Conservation (phyloP, 2,888 invertebrate genomes). For the Ophonus ardosiacus region DNA sequence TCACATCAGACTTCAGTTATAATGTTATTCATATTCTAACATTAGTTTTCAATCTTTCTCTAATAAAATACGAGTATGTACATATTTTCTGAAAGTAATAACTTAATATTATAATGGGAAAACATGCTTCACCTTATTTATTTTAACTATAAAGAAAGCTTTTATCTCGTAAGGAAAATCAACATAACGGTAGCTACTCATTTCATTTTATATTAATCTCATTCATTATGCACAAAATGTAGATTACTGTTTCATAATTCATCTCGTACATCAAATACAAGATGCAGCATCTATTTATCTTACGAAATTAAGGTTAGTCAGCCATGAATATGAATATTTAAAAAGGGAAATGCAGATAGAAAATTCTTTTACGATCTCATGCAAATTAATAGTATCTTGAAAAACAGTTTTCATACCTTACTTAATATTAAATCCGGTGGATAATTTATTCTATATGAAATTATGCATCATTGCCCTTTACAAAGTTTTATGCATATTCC, state of each 20-base stretch:
- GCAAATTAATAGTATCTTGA: not conserved
- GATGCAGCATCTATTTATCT: constrained; percentile 4
- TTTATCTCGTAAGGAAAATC: not conserved
- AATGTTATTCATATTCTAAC: too few relatives aligned
- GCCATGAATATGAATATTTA: not conserved
- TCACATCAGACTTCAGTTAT: too few relatives aligned
- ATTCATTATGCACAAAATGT: constrained; percentile 10
- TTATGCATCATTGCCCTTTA: too few relatives aligned
- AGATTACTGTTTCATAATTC: constrained; percentile 14
- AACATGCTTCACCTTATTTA: too few relatives aligned
- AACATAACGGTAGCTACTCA: not conserved
- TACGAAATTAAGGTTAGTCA: not conserved
- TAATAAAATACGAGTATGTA: too few relatives aligned
- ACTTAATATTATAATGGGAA: too few relatives aligned
- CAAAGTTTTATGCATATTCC: too few relatives aligned
- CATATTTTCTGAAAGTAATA: too few relatives aligned
- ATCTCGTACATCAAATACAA: constrained; percentile 6
- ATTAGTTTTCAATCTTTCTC: too few relatives aligned
- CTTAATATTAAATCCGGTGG: too few relatives aligned
- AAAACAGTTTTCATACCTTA: too few relatives aligned
- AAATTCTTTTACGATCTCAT: not conserved
- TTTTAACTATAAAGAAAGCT: not conserved
- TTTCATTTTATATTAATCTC: constrained; percentile 14
- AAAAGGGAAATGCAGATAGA: not conserved
- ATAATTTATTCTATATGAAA: too few relatives aligned